A percentile compares a stretch with the other conserved stretches of the same genome.
phyloP scores from a whole-genome alignment of 2,888 invertebrate species.

The Plebejus argus region DNA sequence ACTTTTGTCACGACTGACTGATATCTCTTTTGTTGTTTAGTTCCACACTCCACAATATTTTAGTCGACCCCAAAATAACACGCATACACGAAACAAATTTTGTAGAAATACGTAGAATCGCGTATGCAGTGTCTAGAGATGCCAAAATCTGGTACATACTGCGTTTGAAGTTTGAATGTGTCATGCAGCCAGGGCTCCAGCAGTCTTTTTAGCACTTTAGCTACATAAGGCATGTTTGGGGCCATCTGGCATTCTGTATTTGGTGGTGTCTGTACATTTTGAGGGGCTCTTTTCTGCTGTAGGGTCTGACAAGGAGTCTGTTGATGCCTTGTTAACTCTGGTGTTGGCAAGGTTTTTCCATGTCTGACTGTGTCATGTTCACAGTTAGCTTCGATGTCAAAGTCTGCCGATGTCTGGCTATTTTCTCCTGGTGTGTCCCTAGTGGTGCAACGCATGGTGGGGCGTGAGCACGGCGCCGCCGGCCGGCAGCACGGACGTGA shows the following conservation, averaged over 20 bases:
- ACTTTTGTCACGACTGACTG: background rate
- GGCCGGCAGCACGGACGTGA: constrained; percentile 66
- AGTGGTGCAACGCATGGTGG: constrained; percentile 67
- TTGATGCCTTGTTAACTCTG: too few species aligned
- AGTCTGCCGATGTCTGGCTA: background rate
- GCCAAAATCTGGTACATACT: too few species aligned
- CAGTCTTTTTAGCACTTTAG: too few species aligned
- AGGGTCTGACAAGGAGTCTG: too few species aligned
- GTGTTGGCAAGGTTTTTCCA: too few species aligned
- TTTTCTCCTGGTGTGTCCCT: background rate
- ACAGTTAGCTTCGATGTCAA: background rate
- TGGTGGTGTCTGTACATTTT: background rate
- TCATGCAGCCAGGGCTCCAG: too few species aligned
- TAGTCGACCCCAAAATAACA: background rate
- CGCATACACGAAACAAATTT: background rate
- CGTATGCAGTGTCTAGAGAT: too few species aligned
- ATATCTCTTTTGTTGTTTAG: background rate
- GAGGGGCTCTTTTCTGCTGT: background rate
- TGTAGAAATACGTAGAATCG: too few species aligned
- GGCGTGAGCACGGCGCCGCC: constrained; percentile 73
- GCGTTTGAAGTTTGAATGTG: too few species aligned
- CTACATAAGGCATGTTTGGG: too few species aligned
- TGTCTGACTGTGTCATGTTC: too few species aligned
- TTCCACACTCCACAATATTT: background rate
- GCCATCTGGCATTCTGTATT: too few species aligned